A percentile compares a stretch with the other conserved stretches of the same genome.
Conservation (phyloP, 2,797 vertebrate species). For the Numenius phaeopus region DNA sequence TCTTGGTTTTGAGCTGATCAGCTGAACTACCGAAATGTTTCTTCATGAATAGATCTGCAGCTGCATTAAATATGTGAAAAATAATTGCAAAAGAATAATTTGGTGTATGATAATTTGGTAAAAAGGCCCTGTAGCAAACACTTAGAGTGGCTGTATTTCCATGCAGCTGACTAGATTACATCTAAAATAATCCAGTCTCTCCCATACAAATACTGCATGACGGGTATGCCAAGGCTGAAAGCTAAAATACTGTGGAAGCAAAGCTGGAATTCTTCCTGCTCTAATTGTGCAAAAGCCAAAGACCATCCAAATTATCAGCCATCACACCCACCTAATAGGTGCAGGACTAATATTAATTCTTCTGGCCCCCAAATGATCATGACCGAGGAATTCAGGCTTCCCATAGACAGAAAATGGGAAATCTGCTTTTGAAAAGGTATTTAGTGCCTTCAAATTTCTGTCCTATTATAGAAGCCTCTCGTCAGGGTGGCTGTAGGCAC, state of each 20-base stretch:
- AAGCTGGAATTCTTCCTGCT: not conserved
- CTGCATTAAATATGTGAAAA: not conserved
- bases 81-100: not conserved
- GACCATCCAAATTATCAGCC: not conserved
- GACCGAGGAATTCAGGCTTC: not conserved
- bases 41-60: not conserved
- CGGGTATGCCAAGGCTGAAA: not conserved
- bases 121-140: not conserved
- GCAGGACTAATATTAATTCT: not conserved
- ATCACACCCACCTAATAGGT: not conserved
- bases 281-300: not conserved
- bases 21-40: constrained; percentile 36
- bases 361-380: no score
- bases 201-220: not conserved
- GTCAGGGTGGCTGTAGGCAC: not conserved
- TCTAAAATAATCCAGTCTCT: not conserved
- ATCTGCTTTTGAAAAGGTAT: not conserved
- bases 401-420: no score
- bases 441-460: not conserved
- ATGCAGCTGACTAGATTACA: constrained; percentile 5
- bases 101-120: not conserved
- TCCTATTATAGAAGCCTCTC: not conserved
- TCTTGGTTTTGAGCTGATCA: constrained; percentile 30
- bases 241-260: not conserved
- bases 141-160: not conserved